These are phyloP conservation scores for Lycodopsis pacificus DNA, from an alignment of 2,797 vertebrate genomes.

Conservation along the genomic window DNA sequence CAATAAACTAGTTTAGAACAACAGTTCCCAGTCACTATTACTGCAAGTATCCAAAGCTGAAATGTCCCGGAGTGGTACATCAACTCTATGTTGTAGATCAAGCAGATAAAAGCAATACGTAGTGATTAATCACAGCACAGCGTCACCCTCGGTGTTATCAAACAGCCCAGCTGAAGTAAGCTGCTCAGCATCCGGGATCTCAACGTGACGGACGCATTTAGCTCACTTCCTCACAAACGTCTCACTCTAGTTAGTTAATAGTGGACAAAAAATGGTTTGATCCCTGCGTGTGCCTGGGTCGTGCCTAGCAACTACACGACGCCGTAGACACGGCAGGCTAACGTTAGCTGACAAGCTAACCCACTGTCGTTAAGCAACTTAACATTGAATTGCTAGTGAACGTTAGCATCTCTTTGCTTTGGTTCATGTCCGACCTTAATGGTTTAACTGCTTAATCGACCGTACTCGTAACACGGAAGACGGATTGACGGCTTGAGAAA, in stretches of 20 bases:
- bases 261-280: neutral
- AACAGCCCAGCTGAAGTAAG: conserved; percentile 25
- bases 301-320: conserved; percentile 77
- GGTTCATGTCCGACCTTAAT: neutral
- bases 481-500: neutral
- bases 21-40: neutral
- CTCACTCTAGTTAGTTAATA: neutral
- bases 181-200: conserved; percentile 25
- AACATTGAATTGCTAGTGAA: too few species aligned
- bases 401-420: neutral
- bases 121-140: neutral
- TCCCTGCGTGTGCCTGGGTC: conserved; percentile 33
- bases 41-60: neutral
- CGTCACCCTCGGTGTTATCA: neutral
- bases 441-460: neutral
- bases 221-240: neutral
- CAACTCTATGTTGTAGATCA: neutral
- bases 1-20: neutral
- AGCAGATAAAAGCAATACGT: neutral
- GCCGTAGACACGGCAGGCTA: conserved; percentile 12
- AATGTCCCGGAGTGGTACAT: neutral
- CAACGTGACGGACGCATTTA: conserved; percentile 25
- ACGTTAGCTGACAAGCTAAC: conserved; percentile 10
- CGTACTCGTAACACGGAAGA: neutral
- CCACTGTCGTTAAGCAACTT: neutral